Percentiles rank a stretch among this genome's conserved stretches.
These are phyloP conservation scores for Blera fallax DNA, from an alignment of 2,888 invertebrate genomes.

Conservation along the genomic window DNA sequence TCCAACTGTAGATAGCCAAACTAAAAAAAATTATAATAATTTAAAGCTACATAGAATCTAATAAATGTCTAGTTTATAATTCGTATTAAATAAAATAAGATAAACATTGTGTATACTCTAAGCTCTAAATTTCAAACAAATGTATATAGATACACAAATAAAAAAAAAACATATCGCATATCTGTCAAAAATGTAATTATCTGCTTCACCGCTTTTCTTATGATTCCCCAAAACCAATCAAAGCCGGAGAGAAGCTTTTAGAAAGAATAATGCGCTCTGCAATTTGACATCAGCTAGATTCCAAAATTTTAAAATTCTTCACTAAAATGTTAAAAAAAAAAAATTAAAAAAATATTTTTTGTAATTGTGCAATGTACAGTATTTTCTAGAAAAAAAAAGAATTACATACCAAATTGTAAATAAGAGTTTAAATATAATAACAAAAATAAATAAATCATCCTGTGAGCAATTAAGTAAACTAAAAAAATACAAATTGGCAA, in stretches of 20 bases:
- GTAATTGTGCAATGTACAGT: constrained; percentile 4
- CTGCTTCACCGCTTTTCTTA: constrained; percentile 56
- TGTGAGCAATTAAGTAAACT: constrained; percentile 8
- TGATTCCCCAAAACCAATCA: constrained; percentile 18
- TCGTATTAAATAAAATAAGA: not conserved
- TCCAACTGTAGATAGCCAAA: constrained; percentile 61
- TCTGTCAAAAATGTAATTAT: constrained; percentile 13
- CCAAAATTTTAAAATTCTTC: not conserved
- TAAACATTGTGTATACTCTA: not conserved
- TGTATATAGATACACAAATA: constrained; percentile 35
- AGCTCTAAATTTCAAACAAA: not conserved
- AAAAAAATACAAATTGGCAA: constrained; percentile 26
- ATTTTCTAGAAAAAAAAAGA: not conserved
- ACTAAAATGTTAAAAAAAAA: not conserved
- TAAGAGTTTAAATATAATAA: not conserved
- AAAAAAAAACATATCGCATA: constrained; percentile 21
- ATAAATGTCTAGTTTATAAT: constrained; percentile 40
- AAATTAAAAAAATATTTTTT: not conserved
- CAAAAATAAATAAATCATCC: constrained; percentile 5
- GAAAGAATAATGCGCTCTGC: not conserved
- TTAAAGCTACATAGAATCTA: not conserved
- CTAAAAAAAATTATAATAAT: not conserved
- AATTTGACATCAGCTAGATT: not conserved
- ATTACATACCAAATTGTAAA: constrained; percentile 17
- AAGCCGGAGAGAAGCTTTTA: not conserved